Evolutionary conservation across 2,113 vertebrate genomes (phyloP), one percentile per base, ranked within the genome.

Genomic region (Vombatus ursinus): DNA sequence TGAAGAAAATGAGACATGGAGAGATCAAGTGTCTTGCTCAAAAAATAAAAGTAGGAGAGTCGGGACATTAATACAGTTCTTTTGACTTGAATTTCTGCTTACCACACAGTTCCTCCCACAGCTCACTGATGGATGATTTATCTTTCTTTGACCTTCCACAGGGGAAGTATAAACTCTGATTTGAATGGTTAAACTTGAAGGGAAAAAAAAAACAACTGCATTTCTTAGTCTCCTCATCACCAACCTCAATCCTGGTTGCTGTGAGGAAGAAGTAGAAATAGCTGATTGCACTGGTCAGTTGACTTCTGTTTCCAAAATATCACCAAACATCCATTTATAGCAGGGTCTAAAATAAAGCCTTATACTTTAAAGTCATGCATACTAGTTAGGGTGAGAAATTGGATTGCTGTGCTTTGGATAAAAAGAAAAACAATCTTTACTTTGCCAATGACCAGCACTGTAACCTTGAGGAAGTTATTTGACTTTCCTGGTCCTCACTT

Each of bases 281-380:
- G 57, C 37, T 68, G 49, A 68, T 52, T 53, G 44, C 0, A 23
- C 50, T 90, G 44, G 3, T 91, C 37, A 44, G 31, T 28, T 48
- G 10, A 1, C n/a, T 44, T 52, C n/a, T 19, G 24, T 24, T 19
- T 51, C 91, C 37, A 89, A 53, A 90, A 90, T 92, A 48, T 54
- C 89, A 51, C 57, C 61, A 68, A 9, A 16, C 14, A 51, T 93
- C 52, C 54, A 23, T 91, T 68, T 37, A 68, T 68, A 68, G 31
- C 31, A 68, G 57, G 52, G 48, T 92, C 26, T 92, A 91, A 95
- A 91, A 93, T 91, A 8, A 48, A 90, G 50, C n/a, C 24, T 94
- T 91, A 48, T 14, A n/a, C 61, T 68, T 68, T 68, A 68, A 4
- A 37, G 9, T 31, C 48, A 53, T 51, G 14, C 92, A 6, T 52